phyloP scores from a whole-genome alignment of 2,113 vertebrate species.

The Cochlearius cochlearius region DNA sequence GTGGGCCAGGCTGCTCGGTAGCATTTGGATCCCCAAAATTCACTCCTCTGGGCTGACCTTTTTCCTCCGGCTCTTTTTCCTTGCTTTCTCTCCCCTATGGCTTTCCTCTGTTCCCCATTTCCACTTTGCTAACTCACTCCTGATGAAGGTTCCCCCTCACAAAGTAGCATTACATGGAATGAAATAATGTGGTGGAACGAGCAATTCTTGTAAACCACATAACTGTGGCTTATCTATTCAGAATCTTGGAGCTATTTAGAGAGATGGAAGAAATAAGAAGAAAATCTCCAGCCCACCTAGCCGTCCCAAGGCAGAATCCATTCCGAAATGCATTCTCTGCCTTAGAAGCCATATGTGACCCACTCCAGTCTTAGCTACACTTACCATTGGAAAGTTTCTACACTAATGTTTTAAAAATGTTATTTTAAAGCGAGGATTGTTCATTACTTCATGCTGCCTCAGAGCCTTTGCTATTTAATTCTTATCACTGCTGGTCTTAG shows the following conservation, averaged over 20 bases:
- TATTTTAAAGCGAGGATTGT: background rate
- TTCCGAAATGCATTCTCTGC: background rate
- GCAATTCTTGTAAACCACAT: background rate
- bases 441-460: background rate
- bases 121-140: background rate
- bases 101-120: background rate
- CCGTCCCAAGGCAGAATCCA: background rate
- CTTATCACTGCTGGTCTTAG: background rate
- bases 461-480: background rate
- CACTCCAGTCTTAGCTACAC: background rate
- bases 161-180: background rate
- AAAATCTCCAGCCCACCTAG: background rate
- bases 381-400: background rate
- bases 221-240: background rate
- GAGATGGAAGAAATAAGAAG: background rate
- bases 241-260: background rate
- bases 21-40: background rate
- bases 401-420: background rate
- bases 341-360: background rate
- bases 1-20: background rate
- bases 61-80: background rate
- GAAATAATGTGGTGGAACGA: background rate
- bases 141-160: background rate
- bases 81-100: background rate
- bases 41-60: background rate